phyloP scores from a whole-genome alignment of 2,113 vertebrate genomes.

The Podarcis raffonei region DNA sequence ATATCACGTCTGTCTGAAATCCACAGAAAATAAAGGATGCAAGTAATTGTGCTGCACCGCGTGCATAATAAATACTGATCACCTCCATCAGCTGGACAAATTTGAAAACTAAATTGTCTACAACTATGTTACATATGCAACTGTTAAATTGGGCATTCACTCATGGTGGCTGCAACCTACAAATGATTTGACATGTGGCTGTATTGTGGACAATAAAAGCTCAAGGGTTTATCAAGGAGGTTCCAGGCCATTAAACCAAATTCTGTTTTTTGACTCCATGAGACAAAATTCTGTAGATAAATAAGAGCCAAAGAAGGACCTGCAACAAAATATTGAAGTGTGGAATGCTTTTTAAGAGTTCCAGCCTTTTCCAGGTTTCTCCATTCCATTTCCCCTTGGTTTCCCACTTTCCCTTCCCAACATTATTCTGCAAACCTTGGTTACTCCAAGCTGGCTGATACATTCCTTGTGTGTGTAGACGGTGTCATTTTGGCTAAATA shows the following conservation, averaged over 20 bases:
- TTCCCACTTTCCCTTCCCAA: no score
- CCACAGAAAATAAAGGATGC: neutral
- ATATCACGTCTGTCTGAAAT: neutral
- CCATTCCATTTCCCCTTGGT: neutral
- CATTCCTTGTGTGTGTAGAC: neutral
- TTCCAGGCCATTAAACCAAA: neutral
- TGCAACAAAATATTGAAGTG: neutral
- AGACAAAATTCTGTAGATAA: neutral
- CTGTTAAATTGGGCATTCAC: neutral
- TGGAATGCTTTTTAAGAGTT: neutral
- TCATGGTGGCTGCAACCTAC: neutral
- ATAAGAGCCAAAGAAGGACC: neutral
- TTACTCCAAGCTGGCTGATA: neutral
- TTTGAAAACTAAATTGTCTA: neutral
- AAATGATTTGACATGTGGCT: neutral
- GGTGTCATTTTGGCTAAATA: neutral
- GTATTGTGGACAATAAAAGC: neutral
- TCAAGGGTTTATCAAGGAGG: neutral
- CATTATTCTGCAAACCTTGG: neutral
- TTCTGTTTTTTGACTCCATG: neutral
- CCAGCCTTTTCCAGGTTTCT: neutral
- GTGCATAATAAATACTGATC: neutral
- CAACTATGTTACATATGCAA: neutral
- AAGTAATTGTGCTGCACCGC: neutral
- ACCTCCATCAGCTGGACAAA: neutral